A percentile compares a stretch with the other conserved stretches of the same genome.
Conservation (phyloP, 2,113 vertebrate genomes). For the Pomatostomus ruficeps region DNA sequence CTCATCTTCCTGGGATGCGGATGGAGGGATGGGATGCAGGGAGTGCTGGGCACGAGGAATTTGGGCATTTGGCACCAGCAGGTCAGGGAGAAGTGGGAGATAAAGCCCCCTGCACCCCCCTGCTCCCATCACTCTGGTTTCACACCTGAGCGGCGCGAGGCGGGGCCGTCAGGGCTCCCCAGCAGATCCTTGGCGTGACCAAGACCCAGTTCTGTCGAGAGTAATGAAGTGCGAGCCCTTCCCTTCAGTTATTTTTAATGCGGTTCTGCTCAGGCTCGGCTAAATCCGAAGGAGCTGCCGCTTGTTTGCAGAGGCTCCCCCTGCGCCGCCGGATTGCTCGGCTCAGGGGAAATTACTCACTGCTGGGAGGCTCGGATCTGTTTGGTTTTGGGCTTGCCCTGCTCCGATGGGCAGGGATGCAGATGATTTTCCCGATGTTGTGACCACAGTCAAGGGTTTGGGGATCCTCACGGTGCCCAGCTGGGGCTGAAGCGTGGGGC, state of each 20-base stretch:
- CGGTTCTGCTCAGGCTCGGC: neutral
- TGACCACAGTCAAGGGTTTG: fast-evolving
- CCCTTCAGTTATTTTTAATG: conserved; percentile 45
- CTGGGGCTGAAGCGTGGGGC: neutral
- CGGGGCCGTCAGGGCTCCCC: neutral
- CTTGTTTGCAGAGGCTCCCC: neutral
- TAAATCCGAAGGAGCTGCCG: neutral
- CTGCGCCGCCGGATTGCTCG: fast-evolving
- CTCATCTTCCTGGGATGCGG: fast-evolving
- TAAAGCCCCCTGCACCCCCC: neutral
- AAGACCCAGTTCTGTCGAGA: conserved; percentile 44
- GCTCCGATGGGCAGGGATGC: fast-evolving
- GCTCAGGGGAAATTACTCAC: neutral
- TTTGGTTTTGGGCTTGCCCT: neutral
- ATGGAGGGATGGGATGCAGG: neutral
- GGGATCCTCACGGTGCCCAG: fast-evolving
- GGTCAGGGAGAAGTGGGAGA: neutral
- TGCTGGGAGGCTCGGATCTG: neutral
- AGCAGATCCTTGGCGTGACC: neutral
- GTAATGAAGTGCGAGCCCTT: conserved; percentile 29
- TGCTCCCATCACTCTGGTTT: neutral
- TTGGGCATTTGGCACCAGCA: fast-evolving
- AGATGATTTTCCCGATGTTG: neutral
- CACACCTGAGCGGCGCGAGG: fast-evolving
- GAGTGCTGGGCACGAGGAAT: fast-evolving